phyloP scores from a whole-genome alignment of 2,888 invertebrate species.

The Drosophila maculinotata region DNA sequence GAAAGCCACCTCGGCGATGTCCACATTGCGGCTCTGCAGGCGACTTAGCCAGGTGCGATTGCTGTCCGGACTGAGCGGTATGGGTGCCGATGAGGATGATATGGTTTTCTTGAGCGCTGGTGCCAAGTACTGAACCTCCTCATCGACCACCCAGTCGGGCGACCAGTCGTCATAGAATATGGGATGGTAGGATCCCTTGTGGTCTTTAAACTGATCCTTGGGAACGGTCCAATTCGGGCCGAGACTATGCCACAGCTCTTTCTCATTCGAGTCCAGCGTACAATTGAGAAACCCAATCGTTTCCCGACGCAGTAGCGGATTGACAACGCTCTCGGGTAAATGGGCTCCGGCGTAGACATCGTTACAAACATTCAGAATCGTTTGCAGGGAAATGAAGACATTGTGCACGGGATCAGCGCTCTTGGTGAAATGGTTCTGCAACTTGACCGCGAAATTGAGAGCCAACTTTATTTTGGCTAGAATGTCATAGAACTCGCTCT shows the following conservation, averaged over 20 bases:
- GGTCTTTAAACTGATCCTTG: slow-evolving; percentile 96
- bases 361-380: slow-evolving; percentile 98
- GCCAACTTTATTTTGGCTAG: slow-evolving; percentile 99
- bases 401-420: slow-evolving; percentile 98
- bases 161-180: slow-evolving; percentile 99
- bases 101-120: slow-evolving; percentile 79
- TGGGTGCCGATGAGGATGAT: slow-evolving; percentile 25
- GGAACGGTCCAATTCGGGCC: slow-evolving; percentile 98
- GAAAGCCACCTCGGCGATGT: slow-evolving; percentile 95
- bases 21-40: slow-evolving; percentile 88
- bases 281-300: slow-evolving; percentile 96
- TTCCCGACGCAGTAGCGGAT: slow-evolving; percentile 95
- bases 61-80: slow-evolving; percentile 49
- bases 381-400: slow-evolving; percentile 97
- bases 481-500: slow-evolving; percentile 98
- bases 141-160: slow-evolving; percentile 93
- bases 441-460: slow-evolving; percentile 96
- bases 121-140: slow-evolving; percentile 87
- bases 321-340: slow-evolving; percentile 93
- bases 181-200: slow-evolving; percentile 96
- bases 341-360: slow-evolving; percentile 93
- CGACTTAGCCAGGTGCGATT: slow-evolving; percentile 89
- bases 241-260: slow-evolving; percentile 97
- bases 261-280: slow-evolving; percentile 97
- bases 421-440: slow-evolving; percentile 98